Evolutionary conservation across 2,888 invertebrate species (phyloP).

Genomic region (Carabus problematicus): DNA sequence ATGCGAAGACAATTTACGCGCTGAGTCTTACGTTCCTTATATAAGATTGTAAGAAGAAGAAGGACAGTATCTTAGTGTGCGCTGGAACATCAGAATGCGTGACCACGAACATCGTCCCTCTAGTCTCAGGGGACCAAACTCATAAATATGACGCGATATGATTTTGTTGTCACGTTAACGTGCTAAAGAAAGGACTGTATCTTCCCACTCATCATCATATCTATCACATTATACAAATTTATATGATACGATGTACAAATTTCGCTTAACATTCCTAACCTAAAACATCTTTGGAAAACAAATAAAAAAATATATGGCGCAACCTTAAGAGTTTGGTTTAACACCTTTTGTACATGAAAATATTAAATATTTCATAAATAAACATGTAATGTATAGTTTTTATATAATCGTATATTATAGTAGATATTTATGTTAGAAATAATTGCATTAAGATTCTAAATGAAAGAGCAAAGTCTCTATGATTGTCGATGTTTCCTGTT

Average conservation of each 20-base stretch:
- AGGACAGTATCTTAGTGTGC: not conserved
- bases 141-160: slow-evolving; percentile 27
- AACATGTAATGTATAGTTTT: too few species aligned
- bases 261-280: not conserved
- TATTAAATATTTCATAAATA: too few species aligned
- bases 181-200: slow-evolving; percentile 16
- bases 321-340: too few species aligned
- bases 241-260: slow-evolving; percentile 1
- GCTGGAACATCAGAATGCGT: slow-evolving; percentile 25
- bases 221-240: slow-evolving; percentile 6
- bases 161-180: slow-evolving; percentile 26
- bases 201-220: slow-evolving; percentile 1
- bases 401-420: too few species aligned
- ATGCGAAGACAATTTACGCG: not conserved
- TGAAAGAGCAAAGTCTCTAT: too few species aligned
- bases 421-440: too few species aligned
- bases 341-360: not conserved
- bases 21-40: too few species aligned
- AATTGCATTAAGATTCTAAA: too few species aligned
- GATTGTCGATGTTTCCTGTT: not conserved
- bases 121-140: slow-evolving; percentile 14
- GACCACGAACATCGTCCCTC: slow-evolving; percentile 20
- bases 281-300: not conserved
- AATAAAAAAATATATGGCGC: not conserved
- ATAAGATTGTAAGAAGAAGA: not conserved